These are phyloP conservation scores for Pararge aegeria DNA, from an alignment of 1,140 invertebrate species.

Conservation along the genomic window DNA sequence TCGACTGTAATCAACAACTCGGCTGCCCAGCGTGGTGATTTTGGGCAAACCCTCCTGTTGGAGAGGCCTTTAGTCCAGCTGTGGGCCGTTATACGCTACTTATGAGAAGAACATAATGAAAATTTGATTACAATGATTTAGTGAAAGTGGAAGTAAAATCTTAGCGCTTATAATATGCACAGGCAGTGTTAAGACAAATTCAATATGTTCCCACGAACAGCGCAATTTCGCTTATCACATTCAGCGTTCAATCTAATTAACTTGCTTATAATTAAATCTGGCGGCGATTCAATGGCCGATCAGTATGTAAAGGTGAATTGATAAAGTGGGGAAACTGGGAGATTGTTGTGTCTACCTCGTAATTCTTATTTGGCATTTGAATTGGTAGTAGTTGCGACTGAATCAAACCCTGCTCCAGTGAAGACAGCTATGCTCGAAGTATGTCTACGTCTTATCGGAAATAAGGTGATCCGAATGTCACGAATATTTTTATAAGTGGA, in stretches of 20 bases:
- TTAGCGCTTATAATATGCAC: not conserved
- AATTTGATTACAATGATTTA: not conserved
- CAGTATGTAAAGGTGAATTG: conserved; percentile 7
- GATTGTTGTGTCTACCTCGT: not conserved
- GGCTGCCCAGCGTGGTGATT: too few relatives aligned
- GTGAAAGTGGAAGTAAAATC: not conserved
- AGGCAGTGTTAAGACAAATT: not conserved
- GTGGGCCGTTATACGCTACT: too few relatives aligned
- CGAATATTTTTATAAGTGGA: too few relatives aligned
- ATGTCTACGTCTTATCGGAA: too few relatives aligned
- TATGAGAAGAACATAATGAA: not conserved
- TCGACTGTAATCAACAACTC: too few relatives aligned
- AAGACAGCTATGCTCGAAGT: too few relatives aligned
- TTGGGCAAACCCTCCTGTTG: too few relatives aligned
- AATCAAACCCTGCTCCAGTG: not conserved
- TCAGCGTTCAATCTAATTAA: conserved; percentile 43
- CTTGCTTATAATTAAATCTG: conserved; percentile 48
- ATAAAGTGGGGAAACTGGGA: conserved; percentile 18
- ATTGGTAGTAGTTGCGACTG: conserved; percentile 1
- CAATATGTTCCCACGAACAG: conserved; percentile 17
- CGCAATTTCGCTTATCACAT: conserved; percentile 15
- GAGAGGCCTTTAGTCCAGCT: too few relatives aligned
- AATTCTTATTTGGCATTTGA: conserved; percentile 16
- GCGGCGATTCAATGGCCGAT: conserved; percentile 19
- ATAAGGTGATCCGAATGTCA: too few relatives aligned